Evolutionary conservation across 2,113 vertebrate genomes (phyloP).

Genomic region (Silurus glanis): DNA sequence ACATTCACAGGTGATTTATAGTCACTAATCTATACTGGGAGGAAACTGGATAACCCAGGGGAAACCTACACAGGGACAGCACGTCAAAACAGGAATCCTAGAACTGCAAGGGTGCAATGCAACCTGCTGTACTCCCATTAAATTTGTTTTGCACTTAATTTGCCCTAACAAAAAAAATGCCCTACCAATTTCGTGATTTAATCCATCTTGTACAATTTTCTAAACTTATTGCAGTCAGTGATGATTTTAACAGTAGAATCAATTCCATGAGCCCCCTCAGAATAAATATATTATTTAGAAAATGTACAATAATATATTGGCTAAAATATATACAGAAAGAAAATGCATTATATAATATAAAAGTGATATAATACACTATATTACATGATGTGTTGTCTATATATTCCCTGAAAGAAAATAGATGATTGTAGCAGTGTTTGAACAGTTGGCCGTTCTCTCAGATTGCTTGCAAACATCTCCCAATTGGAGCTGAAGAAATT

Average conservation of each 20-base stretch:
- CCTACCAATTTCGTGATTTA: not conserved
- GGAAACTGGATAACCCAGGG: not conserved
- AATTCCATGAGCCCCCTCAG: not conserved
- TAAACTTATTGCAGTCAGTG: not conserved
- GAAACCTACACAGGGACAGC: not conserved
- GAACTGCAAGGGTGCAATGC: not conserved
- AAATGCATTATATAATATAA: not conserved
- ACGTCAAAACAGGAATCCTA: not conserved
- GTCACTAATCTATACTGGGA: not conserved
- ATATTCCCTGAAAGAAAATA: slow-evolving; percentile 29
- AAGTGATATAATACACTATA: not conserved
- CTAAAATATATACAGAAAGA: not conserved
- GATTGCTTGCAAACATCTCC: slow-evolving; percentile 44
- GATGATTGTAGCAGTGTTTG: slow-evolving; percentile 30
- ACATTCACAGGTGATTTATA: not conserved
- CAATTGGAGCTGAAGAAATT: slow-evolving; percentile 14
- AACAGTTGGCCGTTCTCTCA: slow-evolving; percentile 27
- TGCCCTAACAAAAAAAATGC: not conserved
- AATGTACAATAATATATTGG: not conserved
- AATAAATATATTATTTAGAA: not conserved
- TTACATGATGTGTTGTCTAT: not conserved
- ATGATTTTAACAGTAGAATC: not conserved
- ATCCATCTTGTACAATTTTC: not conserved
- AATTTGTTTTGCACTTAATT: not conserved
- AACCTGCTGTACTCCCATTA: not conserved